Evolutionary conservation across 2,113 vertebrate genomes (phyloP), one percentile per base, ranked within the genome.

Genomic region (Anguilla rostrata): DNA sequence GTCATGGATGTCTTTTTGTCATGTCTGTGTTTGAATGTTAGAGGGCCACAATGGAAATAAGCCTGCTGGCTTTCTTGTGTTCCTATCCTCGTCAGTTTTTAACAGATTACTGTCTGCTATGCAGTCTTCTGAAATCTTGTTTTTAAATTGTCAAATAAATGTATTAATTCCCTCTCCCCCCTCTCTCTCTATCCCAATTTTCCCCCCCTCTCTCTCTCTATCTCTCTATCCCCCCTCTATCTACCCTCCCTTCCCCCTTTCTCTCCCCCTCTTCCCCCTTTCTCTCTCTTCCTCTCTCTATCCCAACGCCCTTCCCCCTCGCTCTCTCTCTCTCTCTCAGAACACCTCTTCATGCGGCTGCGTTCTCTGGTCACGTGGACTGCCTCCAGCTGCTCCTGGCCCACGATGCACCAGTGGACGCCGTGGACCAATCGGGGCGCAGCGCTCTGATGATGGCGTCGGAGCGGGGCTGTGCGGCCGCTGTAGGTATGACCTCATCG

Each of bases 341-440:
- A 91, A 98, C 97, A 0, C 97, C 98, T 14, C 97, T 99, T 71
- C 98, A 99, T 0, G 98, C 97, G 0, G 98, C 98, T 3, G 97
- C 98, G 1, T 99, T 99, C 1, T 94, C 95, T 0, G 97, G 97
- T 39, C 97, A 98, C 0, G 92, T 97, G 12, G 97, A 98, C 86
- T 99, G 98, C 88, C 88, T 99, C 90, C 97, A 97, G 94, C 95
- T 99, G 78, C 97, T 99, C 43, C 94, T 99, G 91, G 95, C 96
- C 89, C 97, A 98, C 57, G 95, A 94, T 14, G 97, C 97, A 26
- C 94, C 94, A 78, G 96, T 97, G 49, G 96, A 99, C 0, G 91
- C 93, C 0, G 93, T 88, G 0, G 98, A 99, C 88, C 89, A 94
- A 16, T 93, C 96, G 0, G 98, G 98, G 81, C 95, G 92, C 46